These are phyloP conservation scores for Drosophila nannoptera DNA, from an alignment of 1,140 invertebrate genomes.

Conservation along the genomic window DNA sequence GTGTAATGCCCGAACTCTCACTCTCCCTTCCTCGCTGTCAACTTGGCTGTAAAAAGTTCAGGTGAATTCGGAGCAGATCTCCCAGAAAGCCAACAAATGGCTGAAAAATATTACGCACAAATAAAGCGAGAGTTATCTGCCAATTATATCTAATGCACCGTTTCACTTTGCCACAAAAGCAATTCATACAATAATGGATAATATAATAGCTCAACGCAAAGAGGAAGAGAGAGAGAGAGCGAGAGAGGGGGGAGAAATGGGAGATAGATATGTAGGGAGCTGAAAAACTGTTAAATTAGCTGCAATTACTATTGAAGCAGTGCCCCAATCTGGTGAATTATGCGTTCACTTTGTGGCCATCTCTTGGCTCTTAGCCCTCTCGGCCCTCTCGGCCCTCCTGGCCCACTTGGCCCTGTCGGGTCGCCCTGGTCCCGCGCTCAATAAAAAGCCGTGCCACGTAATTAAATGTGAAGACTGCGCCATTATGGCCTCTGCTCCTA, in stretches of 20 bases:
- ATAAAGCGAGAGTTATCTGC: neutral
- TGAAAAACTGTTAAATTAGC: slow-evolving; percentile 47
- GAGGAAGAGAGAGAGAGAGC: neutral
- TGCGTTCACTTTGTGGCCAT: slow-evolving; percentile 26
- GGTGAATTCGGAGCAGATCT: neutral
- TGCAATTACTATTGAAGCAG: slow-evolving; percentile 52
- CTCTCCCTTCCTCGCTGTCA: no score
- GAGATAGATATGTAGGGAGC: neutral
- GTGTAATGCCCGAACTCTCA: no score
- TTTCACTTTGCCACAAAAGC: slow-evolving; percentile 20
- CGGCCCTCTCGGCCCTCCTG: no score
- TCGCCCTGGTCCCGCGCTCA: slow-evolving; percentile 5
- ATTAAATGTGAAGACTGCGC: slow-evolving; percentile 65
- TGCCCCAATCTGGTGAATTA: slow-evolving; percentile 47
- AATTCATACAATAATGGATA: neutral
- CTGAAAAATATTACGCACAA: neutral
- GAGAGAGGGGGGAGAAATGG: neutral
- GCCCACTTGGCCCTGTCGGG: no score
- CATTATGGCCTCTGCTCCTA: slow-evolving; percentile 65
- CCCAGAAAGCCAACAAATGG: neutral
- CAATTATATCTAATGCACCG: slow-evolving; percentile 25
- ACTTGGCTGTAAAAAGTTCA: no score
- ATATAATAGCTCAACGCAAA: neutral
- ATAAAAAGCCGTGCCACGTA: slow-evolving; percentile 57
- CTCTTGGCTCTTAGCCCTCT: no score